Percentiles rank a stretch among this genome's conserved stretches.
phyloP scores from a whole-genome alignment of 2,797 vertebrate species.

The Loriculus beryllinus region DNA sequence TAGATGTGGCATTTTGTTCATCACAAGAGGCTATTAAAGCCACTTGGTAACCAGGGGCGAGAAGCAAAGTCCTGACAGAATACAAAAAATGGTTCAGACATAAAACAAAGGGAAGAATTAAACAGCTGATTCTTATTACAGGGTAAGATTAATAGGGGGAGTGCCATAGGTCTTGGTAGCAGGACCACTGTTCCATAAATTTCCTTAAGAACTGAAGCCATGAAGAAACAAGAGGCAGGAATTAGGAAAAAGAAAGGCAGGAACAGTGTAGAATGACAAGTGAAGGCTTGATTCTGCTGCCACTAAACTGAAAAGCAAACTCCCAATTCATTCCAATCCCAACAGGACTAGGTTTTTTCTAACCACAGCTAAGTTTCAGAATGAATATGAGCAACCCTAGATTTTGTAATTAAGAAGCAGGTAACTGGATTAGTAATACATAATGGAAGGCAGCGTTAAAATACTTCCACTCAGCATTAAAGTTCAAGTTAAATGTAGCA shows the following conservation, averaged over 20 bases:
- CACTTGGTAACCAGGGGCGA: slow-evolving; percentile 49
- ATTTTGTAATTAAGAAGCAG: neutral
- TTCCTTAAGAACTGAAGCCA: slow-evolving; percentile 2
- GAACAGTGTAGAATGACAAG: neutral
- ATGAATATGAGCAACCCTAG: neutral
- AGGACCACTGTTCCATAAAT: slow-evolving; percentile 39
- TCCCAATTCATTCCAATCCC: neutral
- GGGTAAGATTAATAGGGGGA: slow-evolving; percentile 38
- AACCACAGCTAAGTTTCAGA: neutral
- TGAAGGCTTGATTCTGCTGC: neutral
- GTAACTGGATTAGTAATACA: neutral
- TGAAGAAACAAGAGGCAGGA: neutral
- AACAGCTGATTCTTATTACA: slow-evolving; percentile 25
- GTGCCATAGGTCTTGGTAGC: slow-evolving; percentile 27
- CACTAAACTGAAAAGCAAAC: neutral
- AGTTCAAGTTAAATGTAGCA: neutral
- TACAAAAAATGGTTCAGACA: neutral
- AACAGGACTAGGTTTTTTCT: neutral
- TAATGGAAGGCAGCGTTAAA: neutral
- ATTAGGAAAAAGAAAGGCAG: neutral
- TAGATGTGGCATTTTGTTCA: slow-evolving; percentile 33
- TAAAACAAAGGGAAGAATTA: slow-evolving; percentile 52
- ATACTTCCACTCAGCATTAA: neutral
- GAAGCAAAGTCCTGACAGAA: neutral
- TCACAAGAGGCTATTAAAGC: slow-evolving; percentile 49